Percentiles rank a stretch among this genome's conserved stretches.
These are phyloP conservation scores for Rhynchomys soricoides DNA, from an alignment of 2,113 vertebrate genomes.

Conservation along the genomic window DNA sequence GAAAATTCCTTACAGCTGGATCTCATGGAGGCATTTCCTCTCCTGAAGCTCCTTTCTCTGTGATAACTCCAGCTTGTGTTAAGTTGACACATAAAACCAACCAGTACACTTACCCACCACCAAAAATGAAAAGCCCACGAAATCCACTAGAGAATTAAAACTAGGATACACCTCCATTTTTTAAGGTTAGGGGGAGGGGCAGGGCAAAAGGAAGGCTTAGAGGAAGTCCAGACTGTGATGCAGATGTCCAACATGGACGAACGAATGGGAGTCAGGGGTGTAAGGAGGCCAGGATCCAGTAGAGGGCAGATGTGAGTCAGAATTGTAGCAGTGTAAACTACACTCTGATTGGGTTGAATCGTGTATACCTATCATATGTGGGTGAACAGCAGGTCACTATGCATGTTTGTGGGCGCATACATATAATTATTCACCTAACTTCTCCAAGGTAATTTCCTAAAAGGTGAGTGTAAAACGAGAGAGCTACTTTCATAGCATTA, in stretches of 20 bases:
- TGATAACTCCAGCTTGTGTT: too few relatives aligned
- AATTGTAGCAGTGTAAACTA: neutral
- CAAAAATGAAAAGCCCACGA: neutral
- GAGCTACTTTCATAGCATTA: neutral
- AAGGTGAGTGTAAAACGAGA: neutral
- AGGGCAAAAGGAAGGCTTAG: neutral
- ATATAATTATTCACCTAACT: neutral
- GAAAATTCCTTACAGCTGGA: too few relatives aligned
- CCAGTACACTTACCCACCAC: too few relatives aligned
- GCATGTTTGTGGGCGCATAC: too few relatives aligned
- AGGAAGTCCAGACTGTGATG: neutral
- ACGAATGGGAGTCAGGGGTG: accelerated
- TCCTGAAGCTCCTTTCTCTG: too few relatives aligned
- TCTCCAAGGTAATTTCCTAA: neutral
- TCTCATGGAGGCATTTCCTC: too few relatives aligned
- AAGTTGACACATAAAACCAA: too few relatives aligned
- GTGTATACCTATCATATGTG: neutral
- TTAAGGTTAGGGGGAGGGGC: accelerated
- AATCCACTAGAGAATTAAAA: neutral
- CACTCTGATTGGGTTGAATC: neutral
- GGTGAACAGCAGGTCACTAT: neutral
- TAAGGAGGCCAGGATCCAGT: neutral
- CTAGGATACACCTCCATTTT: neutral
- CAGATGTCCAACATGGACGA: neutral
- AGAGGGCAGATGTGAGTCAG: neutral